Conservation (phyloP, 2,888 invertebrate genomes). For the Hypolimnas misippus region DNA sequence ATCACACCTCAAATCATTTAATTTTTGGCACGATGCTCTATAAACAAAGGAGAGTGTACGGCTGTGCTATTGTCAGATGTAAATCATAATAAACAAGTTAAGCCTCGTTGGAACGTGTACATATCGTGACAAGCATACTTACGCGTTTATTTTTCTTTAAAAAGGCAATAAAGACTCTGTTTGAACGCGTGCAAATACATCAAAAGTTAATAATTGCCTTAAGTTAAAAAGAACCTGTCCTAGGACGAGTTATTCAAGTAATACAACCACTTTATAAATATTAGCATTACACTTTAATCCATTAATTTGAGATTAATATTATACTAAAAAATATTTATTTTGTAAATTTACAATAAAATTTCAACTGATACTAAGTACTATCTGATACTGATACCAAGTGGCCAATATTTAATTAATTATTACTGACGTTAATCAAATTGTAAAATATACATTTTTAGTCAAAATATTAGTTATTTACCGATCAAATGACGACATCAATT, state of each 20-base stretch:
- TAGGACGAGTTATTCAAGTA: background rate
- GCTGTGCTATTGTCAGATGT: slow-evolving; percentile 22
- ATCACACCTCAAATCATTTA: too few species aligned
- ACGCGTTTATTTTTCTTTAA: slow-evolving; percentile 26
- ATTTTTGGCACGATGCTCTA: too few species aligned
- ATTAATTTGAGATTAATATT: background rate
- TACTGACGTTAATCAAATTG: too few species aligned
- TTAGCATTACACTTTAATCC: background rate
- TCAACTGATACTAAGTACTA: too few species aligned
- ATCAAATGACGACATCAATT: background rate
- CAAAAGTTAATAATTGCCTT: slow-evolving; percentile 6
- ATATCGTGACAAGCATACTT: slow-evolving; percentile 31
- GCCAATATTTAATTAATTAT: too few species aligned
- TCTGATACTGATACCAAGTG: too few species aligned
- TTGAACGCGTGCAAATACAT: slow-evolving; percentile 16
- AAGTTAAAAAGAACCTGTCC: background rate
- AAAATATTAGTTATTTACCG: background rate
- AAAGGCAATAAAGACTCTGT: slow-evolving; percentile 17
- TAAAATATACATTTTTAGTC: background rate
- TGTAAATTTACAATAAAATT: too few species aligned
- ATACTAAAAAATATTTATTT: background rate
- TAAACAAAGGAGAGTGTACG: slow-evolving; percentile 18
- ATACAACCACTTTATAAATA: background rate
- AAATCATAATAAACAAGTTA: slow-evolving; percentile 33
- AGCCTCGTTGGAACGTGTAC: slow-evolving; percentile 17